Evolutionary conservation across 2,888 invertebrate genomes (phyloP), one percentile per base, ranked within the genome.

Genomic region (Pammene fasciana): DNA sequence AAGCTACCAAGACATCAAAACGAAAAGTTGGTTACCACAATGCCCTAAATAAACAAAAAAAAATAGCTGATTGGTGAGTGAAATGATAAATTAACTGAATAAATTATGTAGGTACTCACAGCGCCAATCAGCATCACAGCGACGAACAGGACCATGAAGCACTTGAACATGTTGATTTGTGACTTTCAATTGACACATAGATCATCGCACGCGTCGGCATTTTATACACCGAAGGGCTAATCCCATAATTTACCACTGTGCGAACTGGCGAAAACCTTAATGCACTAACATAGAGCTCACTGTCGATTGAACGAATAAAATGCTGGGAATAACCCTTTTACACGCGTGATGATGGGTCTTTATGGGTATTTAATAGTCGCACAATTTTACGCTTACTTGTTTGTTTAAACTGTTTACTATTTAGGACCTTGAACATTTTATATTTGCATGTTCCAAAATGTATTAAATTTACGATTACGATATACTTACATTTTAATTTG

Each of bases 141-240:
- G 10, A 68, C 50, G 26, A 68, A 68, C 36, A 68, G 14, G 18
- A 68, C 68, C 50, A 65, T 8, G 45, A 65, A 68, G 38, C 52
- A 52, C 64, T 68, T 68, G 64, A 65, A 68, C 68, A 68, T 68
- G n/a, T 52, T 52, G 64, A 6, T n/a, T 68, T 52, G 26, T 59
- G 26, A 34, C 45, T 14, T 34, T 34, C 13, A 18, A 61, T 13
- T 50, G 61, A 50, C 50, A 52, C 26, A 43, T 9, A 16, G 7
- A 62, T 64, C 13, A 4, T 16, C 48, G 38, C 36, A 10, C 16
- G 36, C 60, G 46, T 5, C 36, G n/a, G n/a, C 38, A n/a, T 52
- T 62, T 52, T 62, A 62, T 62, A 62, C 50, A 26, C 18, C 18
- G 7, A 11, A 34, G 54, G 34, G 54, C n/a, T 34, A 54, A 34